Evolutionary conservation across 2,888 invertebrate genomes (phyloP).

Genomic region (Xestia xanthographa): DNA sequence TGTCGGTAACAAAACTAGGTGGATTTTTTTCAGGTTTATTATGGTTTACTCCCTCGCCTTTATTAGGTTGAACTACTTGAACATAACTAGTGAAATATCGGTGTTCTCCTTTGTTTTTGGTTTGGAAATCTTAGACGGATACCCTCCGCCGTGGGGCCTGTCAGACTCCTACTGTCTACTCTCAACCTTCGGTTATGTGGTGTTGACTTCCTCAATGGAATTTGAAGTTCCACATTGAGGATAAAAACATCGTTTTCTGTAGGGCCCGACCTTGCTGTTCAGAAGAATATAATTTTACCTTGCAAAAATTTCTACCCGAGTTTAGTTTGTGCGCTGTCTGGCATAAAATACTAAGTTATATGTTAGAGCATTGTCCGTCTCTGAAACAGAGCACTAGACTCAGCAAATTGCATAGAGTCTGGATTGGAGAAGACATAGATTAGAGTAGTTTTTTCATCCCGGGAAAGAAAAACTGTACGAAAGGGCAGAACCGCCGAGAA

Average conservation of each 20-base stretch:
- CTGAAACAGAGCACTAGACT: background rate
- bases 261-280: background rate
- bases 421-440: background rate
- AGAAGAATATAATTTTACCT: background rate
- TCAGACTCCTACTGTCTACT: background rate
- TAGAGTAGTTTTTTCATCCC: background rate
- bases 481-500: background rate
- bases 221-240: background rate
- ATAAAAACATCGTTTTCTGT: background rate
- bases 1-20: constrained; percentile 20
- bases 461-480: background rate
- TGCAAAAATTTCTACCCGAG: background rate
- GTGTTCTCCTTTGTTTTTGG: background rate
- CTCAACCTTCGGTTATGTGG: background rate
- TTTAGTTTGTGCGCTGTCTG: background rate
- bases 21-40: background rate
- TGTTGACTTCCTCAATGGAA: background rate
- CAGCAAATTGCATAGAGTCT: background rate
- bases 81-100: background rate
- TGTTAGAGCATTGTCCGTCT: background rate
- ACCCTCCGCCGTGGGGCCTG: background rate
- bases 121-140: background rate
- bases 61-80: too few species aligned
- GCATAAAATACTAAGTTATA: background rate
- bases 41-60: background rate